These are phyloP conservation scores for Ascidia mentula DNA, from an alignment of 23 tunicate genomes.

Conservation along the genomic window DNA sequence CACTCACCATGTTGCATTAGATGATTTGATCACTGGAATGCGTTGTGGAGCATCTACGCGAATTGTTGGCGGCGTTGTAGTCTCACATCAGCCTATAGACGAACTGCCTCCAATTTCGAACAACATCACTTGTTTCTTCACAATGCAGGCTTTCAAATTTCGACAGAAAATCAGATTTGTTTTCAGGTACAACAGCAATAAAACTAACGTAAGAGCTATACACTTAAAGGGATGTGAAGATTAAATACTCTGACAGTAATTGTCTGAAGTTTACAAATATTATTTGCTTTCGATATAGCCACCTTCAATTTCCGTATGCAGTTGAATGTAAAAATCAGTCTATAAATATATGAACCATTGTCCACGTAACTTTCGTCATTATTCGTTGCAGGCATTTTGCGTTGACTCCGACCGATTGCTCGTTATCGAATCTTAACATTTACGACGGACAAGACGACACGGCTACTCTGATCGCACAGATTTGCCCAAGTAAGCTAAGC, in stretches of 20 bases:
- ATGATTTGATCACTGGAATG: slow-evolving; percentile 64
- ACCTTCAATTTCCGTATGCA: too few species aligned
- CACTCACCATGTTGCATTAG: too few species aligned
- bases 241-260: too few species aligned
- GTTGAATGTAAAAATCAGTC: too few species aligned
- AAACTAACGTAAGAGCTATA: too few species aligned
- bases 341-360: too few species aligned
- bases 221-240: too few species aligned
- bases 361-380: background rate
- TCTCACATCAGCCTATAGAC: slow-evolving; percentile 67
- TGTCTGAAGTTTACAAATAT: too few species aligned
- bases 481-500: slow-evolving; percentile 70
- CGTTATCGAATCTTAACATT: slow-evolving; percentile 53
- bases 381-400: slow-evolving; percentile 51
- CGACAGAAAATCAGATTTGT: slow-evolving; percentile 51
- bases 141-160: slow-evolving; percentile 50
- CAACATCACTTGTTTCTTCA: slow-evolving; percentile 56
- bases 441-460: slow-evolving; percentile 64
- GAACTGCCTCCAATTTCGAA: slow-evolving; percentile 63
- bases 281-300: too few species aligned
- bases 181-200: slow-evolving; percentile 12
- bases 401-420: slow-evolving; percentile 70
- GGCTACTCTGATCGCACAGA: slow-evolving; percentile 27
- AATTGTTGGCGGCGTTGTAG: slow-evolving; percentile 75
- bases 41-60: slow-evolving; percentile 64